Conservation (phyloP, 2,113 vertebrate genomes). For the Sisor rabdophorus region DNA sequence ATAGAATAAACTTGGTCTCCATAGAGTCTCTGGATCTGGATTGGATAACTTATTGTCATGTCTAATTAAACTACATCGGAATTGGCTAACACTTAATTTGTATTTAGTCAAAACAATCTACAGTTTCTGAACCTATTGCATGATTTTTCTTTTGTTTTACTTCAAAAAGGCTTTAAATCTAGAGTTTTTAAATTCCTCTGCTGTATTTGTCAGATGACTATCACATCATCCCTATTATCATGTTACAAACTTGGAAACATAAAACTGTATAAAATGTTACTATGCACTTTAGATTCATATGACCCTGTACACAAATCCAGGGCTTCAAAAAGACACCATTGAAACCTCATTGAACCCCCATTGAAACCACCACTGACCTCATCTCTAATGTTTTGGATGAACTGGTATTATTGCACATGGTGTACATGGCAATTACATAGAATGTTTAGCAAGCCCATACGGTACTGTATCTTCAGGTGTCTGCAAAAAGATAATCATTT, state of each 20-base stretch:
- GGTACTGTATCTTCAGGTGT: not conserved
- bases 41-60: not conserved
- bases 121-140: not conserved
- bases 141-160: not conserved
- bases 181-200: not conserved
- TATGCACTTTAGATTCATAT: not conserved
- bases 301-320: not conserved
- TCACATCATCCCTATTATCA: not conserved
- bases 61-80: not conserved
- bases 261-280: not conserved
- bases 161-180: not conserved
- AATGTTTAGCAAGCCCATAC: not conserved
- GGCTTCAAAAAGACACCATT: not conserved
- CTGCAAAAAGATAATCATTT: not conserved
- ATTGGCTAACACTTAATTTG: not conserved
- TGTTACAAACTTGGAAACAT: not conserved
- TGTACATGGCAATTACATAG: not conserved
- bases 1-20: constrained; percentile 22
- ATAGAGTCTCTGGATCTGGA: not conserved
- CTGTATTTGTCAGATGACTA: not conserved
- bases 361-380: not conserved
- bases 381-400: not conserved
- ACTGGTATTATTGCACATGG: not conserved
- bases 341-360: too few relatives aligned
- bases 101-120: too few relatives aligned